A percentile compares a stretch with the other conserved stretches of the same genome.
Conservation (phyloP, 2,888 invertebrate species). For the Smittia aterrima region DNA sequence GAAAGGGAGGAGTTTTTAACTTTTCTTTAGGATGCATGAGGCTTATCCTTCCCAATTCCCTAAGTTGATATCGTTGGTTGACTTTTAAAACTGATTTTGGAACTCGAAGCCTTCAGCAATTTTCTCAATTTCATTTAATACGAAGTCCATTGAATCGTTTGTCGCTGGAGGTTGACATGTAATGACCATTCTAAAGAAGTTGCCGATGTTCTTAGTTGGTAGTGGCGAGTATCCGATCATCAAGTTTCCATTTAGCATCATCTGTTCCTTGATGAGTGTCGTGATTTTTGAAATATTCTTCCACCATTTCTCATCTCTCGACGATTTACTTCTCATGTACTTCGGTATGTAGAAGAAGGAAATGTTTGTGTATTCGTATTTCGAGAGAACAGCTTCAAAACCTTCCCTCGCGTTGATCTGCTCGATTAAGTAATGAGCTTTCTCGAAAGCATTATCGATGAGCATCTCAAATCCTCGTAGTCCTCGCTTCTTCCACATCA, state of each 20-base stretch:
- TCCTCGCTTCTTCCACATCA: constrained; percentile 85
- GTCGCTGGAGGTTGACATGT: constrained; percentile 68
- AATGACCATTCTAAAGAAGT: constrained; percentile 75
- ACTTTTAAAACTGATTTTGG: constrained; percentile 25
- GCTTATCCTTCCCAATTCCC: no score
- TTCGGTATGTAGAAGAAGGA: constrained; percentile 86
- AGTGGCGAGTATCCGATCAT: constrained; percentile 79
- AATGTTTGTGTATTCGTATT: constrained; percentile 75
- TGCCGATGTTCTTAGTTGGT: constrained; percentile 60
- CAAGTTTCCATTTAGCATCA: constrained; percentile 63
- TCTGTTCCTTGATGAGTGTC: constrained; percentile 62
- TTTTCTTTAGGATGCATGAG: no score
- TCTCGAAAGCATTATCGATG: constrained; percentile 65
- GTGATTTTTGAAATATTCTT: constrained; percentile 23
- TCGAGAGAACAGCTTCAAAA: constrained; percentile 59
- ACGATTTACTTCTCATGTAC: constrained; percentile 49
- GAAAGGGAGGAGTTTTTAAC: background rate
- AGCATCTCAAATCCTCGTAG: constrained; percentile 59
- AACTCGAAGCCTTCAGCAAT: constrained; percentile 55
- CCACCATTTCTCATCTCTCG: constrained; percentile 22
- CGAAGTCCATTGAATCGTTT: constrained; percentile 60
- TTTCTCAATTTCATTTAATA: constrained; percentile 64
- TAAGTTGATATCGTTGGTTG: no score
- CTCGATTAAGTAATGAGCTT: constrained; percentile 60
- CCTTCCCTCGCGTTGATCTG: constrained; percentile 57